Conservation (phyloP, 2,888 invertebrate species). For the Bedellia somnulentella region DNA sequence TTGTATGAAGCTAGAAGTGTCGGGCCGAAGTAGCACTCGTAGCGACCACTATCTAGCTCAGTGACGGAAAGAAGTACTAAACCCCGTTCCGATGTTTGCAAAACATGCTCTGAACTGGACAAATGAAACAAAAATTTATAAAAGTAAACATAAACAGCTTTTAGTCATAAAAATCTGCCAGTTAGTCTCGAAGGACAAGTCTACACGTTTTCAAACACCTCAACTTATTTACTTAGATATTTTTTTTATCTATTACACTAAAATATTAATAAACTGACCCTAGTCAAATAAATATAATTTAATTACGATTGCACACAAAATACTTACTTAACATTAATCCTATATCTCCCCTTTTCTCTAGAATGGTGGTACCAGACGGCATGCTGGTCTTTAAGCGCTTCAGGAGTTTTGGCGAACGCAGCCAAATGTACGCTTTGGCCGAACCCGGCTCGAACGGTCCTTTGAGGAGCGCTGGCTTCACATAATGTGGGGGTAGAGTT, state of each 20-base stretch:
- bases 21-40: conserved; percentile 62
- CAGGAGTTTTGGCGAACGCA: conserved; percentile 53
- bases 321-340: conserved; percentile 59
- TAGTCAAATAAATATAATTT: too few species aligned
- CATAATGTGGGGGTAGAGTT: conserved; percentile 63
- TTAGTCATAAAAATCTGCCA: too few species aligned
- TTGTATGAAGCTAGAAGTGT: conserved; percentile 61
- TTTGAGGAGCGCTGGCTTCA: conserved; percentile 57
- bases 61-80: conserved; percentile 61
- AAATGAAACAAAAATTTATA: background rate
- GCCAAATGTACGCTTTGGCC: conserved; percentile 65
- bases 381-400: conserved; percentile 42
- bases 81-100: conserved; percentile 63
- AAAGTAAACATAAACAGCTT: background rate
- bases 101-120: conserved; percentile 55
- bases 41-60: conserved; percentile 62
- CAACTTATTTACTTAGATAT: background rate
- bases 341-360: conserved; percentile 55
- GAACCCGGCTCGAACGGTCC: conserved; percentile 61
- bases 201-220: background rate
- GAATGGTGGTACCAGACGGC: conserved; percentile 58
- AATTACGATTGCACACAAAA: too few species aligned
- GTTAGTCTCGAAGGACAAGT: too few species aligned
- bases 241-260: too few species aligned
- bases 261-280: too few species aligned